A percentile compares a stretch with the other conserved stretches of the same genome.
These are phyloP conservation scores for Callopanchax toddi DNA, from an alignment of 2,113 vertebrate genomes.

Conservation along the genomic window DNA sequence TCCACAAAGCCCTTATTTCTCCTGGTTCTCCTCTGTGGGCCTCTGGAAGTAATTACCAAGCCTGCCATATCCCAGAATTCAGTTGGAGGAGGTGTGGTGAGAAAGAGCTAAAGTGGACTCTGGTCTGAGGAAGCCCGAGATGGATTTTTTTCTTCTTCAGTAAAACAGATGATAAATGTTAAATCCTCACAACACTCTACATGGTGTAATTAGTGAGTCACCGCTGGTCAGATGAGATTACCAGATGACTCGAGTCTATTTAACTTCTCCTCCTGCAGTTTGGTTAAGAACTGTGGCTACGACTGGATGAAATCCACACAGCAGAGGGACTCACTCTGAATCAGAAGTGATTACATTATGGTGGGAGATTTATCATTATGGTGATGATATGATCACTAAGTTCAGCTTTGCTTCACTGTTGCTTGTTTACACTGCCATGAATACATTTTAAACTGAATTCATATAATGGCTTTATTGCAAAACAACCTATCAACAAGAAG, in stretches of 20 bases:
- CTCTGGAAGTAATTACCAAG: constrained; percentile 83
- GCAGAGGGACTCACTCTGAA: constrained; percentile 8
- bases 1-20: constrained; percentile 46
- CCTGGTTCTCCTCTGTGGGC: constrained; percentile 55
- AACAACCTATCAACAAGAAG: too few species aligned
- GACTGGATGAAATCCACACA: constrained; percentile 1
- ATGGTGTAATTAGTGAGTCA: constrained; percentile 8
- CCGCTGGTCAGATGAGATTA: constrained; percentile 10
- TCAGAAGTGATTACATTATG: constrained; percentile 4
- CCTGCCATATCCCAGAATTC: constrained; percentile 78
- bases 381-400: background rate
- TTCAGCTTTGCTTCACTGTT: background rate
- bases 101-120: constrained; percentile 68
- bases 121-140: constrained; percentile 38
- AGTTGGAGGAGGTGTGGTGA: constrained; percentile 72
- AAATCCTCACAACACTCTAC: constrained; percentile 11
- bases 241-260: constrained; percentile 1
- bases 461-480: too few species aligned
- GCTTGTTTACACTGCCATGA: background rate
- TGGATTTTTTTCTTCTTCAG: constrained; percentile 52
- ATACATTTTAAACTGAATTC: too few species aligned
- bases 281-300: background rate
- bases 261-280: constrained; percentile 14
- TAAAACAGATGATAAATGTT: constrained; percentile 24
- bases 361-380: constrained; percentile 1